A percentile compares a stretch with the other conserved stretches of the same genome.
phyloP scores from a whole-genome alignment of 2,113 vertebrate species.

The Podarcis muralis region DNA sequence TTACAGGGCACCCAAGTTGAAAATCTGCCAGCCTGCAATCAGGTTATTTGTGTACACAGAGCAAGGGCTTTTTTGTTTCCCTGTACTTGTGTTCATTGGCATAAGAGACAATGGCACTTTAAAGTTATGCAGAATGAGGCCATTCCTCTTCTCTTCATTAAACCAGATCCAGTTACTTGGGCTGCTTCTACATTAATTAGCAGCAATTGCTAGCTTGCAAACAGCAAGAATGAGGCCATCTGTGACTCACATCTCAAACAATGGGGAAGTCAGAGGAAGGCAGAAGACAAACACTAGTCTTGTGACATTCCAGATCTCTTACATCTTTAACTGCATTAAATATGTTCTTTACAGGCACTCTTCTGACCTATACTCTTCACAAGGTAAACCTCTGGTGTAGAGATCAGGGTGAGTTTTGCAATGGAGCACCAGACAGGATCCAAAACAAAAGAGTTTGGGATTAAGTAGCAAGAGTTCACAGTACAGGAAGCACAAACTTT shows the following conservation, averaged over 20 bases:
- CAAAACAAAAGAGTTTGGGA: background rate
- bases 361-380: background rate
- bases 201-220: background rate
- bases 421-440: background rate
- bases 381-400: background rate
- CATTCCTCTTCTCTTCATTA: background rate
- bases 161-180: background rate
- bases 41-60: too few relatives aligned
- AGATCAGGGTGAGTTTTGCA: background rate
- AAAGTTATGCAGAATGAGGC: background rate
- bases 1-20: background rate
- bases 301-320: background rate
- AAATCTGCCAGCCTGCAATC: background rate
- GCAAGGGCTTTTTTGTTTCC: too few relatives aligned
- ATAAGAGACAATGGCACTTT: background rate
- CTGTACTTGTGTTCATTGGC: background rate
- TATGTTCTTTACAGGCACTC: background rate
- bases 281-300: background rate
- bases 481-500: background rate
- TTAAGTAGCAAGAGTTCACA: background rate
- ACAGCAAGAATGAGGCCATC: background rate
- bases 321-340: background rate
- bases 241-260: background rate
- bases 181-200: background rate
- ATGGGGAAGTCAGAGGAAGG: background rate